Conservation (phyloP, 1,140 invertebrate genomes). For the Cardiocondyla obscurior region DNA sequence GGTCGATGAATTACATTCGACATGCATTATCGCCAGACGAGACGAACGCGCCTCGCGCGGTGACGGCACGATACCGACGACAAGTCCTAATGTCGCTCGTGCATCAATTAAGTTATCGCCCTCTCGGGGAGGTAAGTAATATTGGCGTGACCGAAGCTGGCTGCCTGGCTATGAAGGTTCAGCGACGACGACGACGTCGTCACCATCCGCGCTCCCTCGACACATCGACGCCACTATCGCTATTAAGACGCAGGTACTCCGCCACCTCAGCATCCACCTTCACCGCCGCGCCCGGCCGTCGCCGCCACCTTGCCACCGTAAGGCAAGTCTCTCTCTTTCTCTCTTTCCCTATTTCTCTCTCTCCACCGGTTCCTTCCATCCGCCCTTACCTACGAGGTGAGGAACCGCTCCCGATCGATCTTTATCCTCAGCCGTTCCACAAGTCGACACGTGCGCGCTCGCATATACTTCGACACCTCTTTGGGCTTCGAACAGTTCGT, state of each 20-base stretch:
- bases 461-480: conserved; percentile 59
- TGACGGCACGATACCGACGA: conserved; percentile 55
- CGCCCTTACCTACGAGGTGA: conserved; percentile 15
- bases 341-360: neutral
- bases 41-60: conserved; percentile 37
- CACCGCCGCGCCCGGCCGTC: neutral
- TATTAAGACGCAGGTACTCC: conserved; percentile 74
- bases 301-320: conserved; percentile 39
- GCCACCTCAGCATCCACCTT: conserved; percentile 63
- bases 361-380: neutral
- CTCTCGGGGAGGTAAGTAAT: conserved; percentile 71
- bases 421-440: conserved; percentile 70
- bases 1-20: conserved; percentile 21
- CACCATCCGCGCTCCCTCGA: conserved; percentile 31
- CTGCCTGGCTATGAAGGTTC: conserved; percentile 54
- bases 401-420: conserved; percentile 68
- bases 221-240: conserved; percentile 61
- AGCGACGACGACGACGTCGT: neutral
- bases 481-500: conserved; percentile 44
- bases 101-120: conserved; percentile 76
- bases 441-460: conserved; percentile 74
- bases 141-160: conserved; percentile 73
- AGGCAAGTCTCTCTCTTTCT: conserved; percentile 13
- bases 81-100: conserved; percentile 68
- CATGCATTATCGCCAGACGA: conserved; percentile 35